These are phyloP conservation scores for Quiscalus mexicanus DNA, from an alignment of 2,113 vertebrate species.

Conservation along the genomic window DNA sequence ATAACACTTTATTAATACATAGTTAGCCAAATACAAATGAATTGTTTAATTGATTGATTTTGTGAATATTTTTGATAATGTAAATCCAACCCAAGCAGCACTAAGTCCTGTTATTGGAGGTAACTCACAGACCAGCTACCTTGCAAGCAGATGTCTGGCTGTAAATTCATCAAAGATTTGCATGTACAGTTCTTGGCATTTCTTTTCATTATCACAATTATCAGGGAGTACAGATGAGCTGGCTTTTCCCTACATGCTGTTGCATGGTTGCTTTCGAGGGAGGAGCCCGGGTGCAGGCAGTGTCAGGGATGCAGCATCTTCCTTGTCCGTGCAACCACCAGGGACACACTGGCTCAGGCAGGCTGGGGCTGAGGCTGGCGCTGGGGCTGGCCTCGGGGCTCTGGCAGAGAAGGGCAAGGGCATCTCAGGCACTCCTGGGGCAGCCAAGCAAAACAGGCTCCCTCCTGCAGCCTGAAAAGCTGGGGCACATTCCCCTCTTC, in stretches of 20 bases:
- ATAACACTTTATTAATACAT: not conserved
- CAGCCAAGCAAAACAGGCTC: not conserved
- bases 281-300: not conserved
- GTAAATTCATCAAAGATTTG: not conserved
- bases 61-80: not conserved
- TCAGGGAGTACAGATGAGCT: not conserved
- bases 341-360: not conserved
- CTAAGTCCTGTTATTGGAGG: not conserved
- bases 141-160: not conserved
- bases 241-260: not conserved
- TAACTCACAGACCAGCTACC: not conserved
- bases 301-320: not conserved
- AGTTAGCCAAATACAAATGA: not conserved
- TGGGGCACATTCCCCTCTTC: not conserved
- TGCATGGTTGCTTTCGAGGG: not conserved
- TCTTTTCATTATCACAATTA: constrained; percentile 9
- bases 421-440: not conserved
- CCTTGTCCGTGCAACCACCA: not conserved
- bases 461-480: not conserved
- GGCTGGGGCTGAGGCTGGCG: not conserved
- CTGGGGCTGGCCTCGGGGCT: not conserved
- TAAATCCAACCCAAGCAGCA: not conserved
- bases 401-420: not conserved
- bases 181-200: not conserved
- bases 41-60: not conserved